phyloP scores from a whole-genome alignment of 2,888 invertebrate species.

The Helicoverpa assulta region DNA sequence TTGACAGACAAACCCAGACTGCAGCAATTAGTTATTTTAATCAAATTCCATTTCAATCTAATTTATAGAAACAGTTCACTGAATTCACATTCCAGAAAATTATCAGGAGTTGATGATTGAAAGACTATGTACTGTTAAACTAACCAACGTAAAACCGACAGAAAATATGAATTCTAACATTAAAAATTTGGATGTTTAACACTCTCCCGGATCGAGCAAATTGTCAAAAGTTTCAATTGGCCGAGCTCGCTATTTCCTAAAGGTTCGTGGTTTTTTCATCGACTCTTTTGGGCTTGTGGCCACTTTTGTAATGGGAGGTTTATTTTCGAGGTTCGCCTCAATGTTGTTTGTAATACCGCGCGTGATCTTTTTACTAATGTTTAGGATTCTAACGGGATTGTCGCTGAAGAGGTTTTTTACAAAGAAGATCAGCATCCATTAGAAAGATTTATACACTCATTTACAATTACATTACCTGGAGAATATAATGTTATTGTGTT shows the following conservation, averaged over 20 bases:
- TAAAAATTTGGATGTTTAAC: constrained; percentile 66
- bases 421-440: constrained; percentile 22
- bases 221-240: constrained; percentile 66
- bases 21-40: neutral
- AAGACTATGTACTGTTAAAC: no score
- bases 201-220: constrained; percentile 56
- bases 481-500: neutral
- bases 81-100: constrained; percentile 38
- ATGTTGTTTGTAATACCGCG: constrained; percentile 44
- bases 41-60: neutral
- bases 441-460: constrained; percentile 16
- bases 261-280: constrained; percentile 58
- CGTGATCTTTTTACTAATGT: constrained; percentile 43
- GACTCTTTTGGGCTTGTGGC: constrained; percentile 58
- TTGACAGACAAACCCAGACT: neutral
- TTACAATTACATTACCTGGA: constrained; percentile 34
- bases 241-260: constrained; percentile 58
- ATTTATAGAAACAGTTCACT: constrained; percentile 16
- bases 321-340: constrained; percentile 55
- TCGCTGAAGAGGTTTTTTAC: constrained; percentile 23
- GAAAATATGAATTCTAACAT: constrained; percentile 65
- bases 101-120: constrained; percentile 39
- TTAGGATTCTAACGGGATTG: constrained; percentile 17
- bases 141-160: neutral
- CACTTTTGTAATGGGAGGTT: constrained; percentile 62